These are phyloP conservation scores for Champsocephalus gunnari DNA, from an alignment of 2,797 vertebrate species.

Conservation along the genomic window DNA sequence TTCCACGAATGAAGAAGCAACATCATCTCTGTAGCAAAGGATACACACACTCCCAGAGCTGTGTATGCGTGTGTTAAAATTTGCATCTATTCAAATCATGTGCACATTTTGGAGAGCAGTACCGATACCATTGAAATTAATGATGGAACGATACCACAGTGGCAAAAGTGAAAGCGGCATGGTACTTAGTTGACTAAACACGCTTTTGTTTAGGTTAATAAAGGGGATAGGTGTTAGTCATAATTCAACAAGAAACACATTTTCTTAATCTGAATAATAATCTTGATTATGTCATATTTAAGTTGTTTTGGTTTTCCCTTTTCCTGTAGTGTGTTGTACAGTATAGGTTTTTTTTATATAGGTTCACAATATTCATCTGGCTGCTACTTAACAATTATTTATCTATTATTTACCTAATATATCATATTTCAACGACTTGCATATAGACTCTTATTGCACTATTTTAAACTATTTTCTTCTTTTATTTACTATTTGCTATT, in stretches of 20 bases:
- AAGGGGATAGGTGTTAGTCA: background rate
- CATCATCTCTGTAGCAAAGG: conserved; percentile 16
- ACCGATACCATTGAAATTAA: background rate
- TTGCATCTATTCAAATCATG: conserved; percentile 32
- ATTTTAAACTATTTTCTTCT: too few relatives aligned
- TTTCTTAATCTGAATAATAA: background rate
- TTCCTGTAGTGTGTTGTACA: background rate
- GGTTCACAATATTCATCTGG: too few relatives aligned
- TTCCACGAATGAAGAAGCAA: background rate
- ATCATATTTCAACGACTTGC: too few relatives aligned
- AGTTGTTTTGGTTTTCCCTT: background rate
- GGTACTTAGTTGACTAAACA: background rate
- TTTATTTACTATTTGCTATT: too few relatives aligned
- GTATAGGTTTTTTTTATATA: too few relatives aligned
- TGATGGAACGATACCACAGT: background rate
- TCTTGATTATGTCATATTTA: background rate
- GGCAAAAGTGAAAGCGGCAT: background rate
- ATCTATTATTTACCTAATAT: too few relatives aligned
- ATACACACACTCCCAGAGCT: conserved; percentile 1
- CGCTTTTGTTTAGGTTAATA: background rate
- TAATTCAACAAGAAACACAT: background rate
- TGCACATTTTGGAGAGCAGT: conserved; percentile 5
- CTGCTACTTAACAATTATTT: too few relatives aligned
- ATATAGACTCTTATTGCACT: too few relatives aligned
- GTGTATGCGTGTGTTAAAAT: conserved; percentile 20